Evolutionary conservation across 1,140 invertebrate species (phyloP).

Genomic region (Pinna nobilis): DNA sequence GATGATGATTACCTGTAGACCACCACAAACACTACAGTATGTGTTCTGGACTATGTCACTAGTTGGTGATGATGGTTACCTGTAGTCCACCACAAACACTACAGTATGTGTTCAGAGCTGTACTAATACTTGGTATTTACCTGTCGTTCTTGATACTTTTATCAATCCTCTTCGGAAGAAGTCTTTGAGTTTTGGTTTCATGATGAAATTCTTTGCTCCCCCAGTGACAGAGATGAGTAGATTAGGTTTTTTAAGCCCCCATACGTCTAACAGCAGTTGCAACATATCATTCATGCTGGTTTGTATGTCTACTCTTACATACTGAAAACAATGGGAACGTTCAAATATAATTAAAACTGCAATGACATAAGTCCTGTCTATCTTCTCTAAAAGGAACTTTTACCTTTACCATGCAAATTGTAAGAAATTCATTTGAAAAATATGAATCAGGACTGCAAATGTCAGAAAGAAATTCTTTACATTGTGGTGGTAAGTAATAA

Average conservation of each 20-base stretch:
- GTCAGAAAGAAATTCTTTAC: too few species aligned
- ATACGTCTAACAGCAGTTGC: slow-evolving; percentile 70
- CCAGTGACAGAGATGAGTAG: slow-evolving; percentile 68
- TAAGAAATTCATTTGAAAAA: too few species aligned
- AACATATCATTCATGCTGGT: slow-evolving; percentile 16
- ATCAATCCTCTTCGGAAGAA: slow-evolving; percentile 74
- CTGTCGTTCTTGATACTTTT: slow-evolving; percentile 73
- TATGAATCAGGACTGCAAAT: too few species aligned
- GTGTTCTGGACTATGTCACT: background rate
- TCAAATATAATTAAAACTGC: too few species aligned
- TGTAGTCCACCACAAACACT: too few species aligned
- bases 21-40: too few species aligned
- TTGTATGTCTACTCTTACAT: slow-evolving; percentile 35
- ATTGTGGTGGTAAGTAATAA: too few species aligned
- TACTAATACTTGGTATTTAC: slow-evolving; percentile 40
- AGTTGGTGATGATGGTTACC: too few species aligned
- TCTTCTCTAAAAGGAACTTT: too few species aligned
- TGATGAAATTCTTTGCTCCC: slow-evolving; percentile 75
- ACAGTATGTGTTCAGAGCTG: background rate
- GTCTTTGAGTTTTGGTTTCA: slow-evolving; percentile 72
- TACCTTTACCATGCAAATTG: too few species aligned
- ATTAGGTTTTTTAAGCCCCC: slow-evolving; percentile 70
- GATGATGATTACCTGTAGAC: too few species aligned
- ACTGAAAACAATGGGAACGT: slow-evolving; percentile 3
- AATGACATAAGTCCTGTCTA: too few species aligned